phyloP scores from a whole-genome alignment of 2,888 invertebrate species.

The Brachycybe producta region DNA sequence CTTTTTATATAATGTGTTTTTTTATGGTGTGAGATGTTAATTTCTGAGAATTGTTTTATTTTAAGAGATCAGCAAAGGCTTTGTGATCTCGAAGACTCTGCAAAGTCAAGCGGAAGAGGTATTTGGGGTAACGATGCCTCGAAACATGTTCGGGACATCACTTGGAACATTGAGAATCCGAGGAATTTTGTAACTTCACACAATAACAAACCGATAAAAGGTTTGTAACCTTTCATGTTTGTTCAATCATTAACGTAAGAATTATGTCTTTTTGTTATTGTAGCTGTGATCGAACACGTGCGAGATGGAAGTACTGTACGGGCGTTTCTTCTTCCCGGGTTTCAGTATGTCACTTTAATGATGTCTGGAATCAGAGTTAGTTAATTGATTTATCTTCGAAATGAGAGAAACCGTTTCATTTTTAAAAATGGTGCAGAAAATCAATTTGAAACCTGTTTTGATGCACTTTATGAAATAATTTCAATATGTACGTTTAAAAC shows the following conservation, averaged over 20 bases:
- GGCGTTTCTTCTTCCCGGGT: conserved; percentile 78
- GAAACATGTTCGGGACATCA: conserved; percentile 67
- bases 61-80: conserved; percentile 41
- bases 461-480: too few relatives aligned
- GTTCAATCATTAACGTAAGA: too few relatives aligned
- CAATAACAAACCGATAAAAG: conserved; percentile 65
- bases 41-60: too few relatives aligned
- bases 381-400: conserved; percentile 23
- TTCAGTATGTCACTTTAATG: conserved; percentile 84
- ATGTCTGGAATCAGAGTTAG: conserved; percentile 77
- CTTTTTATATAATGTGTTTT: too few relatives aligned
- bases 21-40: too few relatives aligned
- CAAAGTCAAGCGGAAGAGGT: conserved; percentile 64
- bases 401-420: too few relatives aligned
- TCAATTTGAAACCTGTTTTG: too few relatives aligned
- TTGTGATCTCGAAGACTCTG: conserved; percentile 75
- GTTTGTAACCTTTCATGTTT: conserved; percentile 26
- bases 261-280: conserved; percentile 3
- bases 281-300: conserved; percentile 92
- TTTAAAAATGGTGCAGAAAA: too few relatives aligned
- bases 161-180: conserved; percentile 79
- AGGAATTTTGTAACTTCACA: conserved; percentile 68
- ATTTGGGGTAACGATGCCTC: conserved; percentile 44
- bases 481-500: too few relatives aligned
- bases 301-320: conserved; percentile 92